Evolutionary conservation across 2,888 invertebrate species (phyloP).

Genomic region (Peribatodes rhomboidaria): DNA sequence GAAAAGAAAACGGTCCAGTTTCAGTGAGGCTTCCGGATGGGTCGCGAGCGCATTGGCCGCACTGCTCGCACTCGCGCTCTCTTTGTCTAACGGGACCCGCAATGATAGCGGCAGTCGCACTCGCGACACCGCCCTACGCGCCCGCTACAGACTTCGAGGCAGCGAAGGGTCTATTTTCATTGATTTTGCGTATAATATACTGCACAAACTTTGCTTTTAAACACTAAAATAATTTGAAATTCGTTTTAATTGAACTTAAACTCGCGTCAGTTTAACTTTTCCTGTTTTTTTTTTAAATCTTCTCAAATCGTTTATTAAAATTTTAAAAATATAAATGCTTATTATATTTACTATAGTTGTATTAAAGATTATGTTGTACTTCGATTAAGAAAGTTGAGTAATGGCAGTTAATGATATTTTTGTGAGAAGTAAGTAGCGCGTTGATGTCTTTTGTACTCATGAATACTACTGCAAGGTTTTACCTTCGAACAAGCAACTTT

Average conservation of each 20-base stretch:
- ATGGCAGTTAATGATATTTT: neutral
- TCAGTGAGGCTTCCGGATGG: conserved; percentile 86
- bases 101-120: conserved; percentile 82
- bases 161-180: conserved; percentile 34
- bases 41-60: conserved; percentile 72
- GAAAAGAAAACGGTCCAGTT: conserved; percentile 87
- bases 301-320: neutral
- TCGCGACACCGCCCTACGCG: conserved; percentile 73
- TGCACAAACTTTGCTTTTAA: neutral
- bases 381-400: neutral
- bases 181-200: conserved; percentile 4
- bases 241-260: neutral
- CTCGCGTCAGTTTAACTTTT: neutral
- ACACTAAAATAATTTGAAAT: neutral
- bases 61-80: conserved; percentile 74
- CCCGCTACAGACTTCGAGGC: conserved; percentile 45
- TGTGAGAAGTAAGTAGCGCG: conserved; percentile 48
- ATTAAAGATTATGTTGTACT: neutral
- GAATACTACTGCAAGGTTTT: conserved; percentile 33
- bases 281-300: no score
- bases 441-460: conserved; percentile 71
- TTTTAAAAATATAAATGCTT: neutral
- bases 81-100: conserved; percentile 81
- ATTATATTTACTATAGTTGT: neutral
- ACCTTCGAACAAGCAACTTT: neutral